Conservation (phyloP, 2,888 invertebrate species). For the Epirrita christyi region DNA sequence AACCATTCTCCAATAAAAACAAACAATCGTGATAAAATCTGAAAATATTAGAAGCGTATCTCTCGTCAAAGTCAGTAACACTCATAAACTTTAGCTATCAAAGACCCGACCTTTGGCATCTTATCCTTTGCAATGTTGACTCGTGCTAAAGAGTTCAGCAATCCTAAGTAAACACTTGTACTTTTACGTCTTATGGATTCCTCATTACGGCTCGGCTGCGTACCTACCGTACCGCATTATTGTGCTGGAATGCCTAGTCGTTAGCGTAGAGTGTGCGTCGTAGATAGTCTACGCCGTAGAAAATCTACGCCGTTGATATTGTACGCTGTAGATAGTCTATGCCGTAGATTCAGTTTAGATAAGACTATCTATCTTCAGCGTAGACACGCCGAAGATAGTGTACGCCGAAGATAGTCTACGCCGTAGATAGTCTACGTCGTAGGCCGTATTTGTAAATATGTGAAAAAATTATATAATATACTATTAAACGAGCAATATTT, state of each 20-base stretch:
- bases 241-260: background rate
- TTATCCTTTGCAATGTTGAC: conserved; percentile 29
- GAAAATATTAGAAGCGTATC: conserved; percentile 7
- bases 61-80: conserved; percentile 24
- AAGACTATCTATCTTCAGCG: too few relatives aligned
- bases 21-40: background rate
- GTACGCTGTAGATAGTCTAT: conserved; percentile 3
- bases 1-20: too few relatives aligned
- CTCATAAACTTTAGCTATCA: conserved; percentile 30
- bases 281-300: background rate
- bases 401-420: too few relatives aligned
- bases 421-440: too few relatives aligned
- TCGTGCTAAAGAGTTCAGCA: conserved; percentile 36
- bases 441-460: too few relatives aligned
- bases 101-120: conserved; percentile 28
- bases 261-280: background rate
- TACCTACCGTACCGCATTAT: background rate
- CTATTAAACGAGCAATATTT: too few relatives aligned
- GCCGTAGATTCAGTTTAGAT: background rate
- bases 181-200: conserved; percentile 47
- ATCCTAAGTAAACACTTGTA: conserved; percentile 48
- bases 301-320: background rate
- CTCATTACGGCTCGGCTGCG: conserved; percentile 30
- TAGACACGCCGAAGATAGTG: too few relatives aligned
- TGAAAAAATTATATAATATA: too few relatives aligned